Evolutionary conservation across 2,113 vertebrate genomes (phyloP), one percentile per base, ranked within the genome.

Genomic region (Danio rerio): DNA sequence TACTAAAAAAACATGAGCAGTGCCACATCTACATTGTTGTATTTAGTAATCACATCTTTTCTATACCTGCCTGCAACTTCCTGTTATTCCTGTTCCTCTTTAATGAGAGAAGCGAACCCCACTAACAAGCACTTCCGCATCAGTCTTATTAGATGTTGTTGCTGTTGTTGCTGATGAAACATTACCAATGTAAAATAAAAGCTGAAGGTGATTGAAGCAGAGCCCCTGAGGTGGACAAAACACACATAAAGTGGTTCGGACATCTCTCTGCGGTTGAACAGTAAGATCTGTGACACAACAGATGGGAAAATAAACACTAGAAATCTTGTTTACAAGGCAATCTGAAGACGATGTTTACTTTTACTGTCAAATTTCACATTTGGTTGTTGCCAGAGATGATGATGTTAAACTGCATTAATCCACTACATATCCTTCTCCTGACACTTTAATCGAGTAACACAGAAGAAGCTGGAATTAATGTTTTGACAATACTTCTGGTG

Each of bases 311-410:
- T 61, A 15, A 76, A 61, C 12, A 49, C 43, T n/a, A 47, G 52
- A 9, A 42, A 61, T 77, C 6, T 77, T 50, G 47, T 77, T 49
- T 50, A 31, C 13, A 16, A 77, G 58, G 62, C 74, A 62, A 77
- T 77, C 20, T 77, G 20, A 52, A 21, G 47, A 21, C 21, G 0
- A 12, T 31, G 58, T 63, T 77, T 50, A 45, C 40, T 45, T 75
- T 59, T 21, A 69, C 20, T 47, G 42, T 61, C 0, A 68, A 18
- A 59, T 47, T 15, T 61, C 5, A 13, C 0, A 59, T 75, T 20
- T 47, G 4, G 15, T 47, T n/a, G 20, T 76, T 61, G 12, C 56
- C 47, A 21, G 58, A 62, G 43, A 77, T 16, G 13, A 77, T 16
- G 74, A 61, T 18, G 21, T n/a, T 62, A 49, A 47, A 77, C 18